Evolutionary conservation across 2,888 invertebrate species (phyloP).

Genomic region (Ganaspis brasiliensis): DNA sequence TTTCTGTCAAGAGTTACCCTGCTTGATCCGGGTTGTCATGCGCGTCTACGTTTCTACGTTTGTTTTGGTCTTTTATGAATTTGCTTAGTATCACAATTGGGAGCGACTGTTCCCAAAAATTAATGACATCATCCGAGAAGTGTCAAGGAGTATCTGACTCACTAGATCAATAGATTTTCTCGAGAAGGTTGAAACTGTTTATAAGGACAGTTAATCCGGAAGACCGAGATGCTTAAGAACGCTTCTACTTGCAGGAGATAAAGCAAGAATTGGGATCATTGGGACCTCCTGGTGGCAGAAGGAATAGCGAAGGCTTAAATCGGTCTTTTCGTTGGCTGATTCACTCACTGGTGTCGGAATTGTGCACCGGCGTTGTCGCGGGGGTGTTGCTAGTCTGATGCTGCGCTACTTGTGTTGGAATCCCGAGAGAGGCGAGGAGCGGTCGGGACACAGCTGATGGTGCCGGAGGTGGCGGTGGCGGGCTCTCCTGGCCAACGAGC

Average conservation of each 20-base stretch:
- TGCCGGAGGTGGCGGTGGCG: constrained; percentile 82
- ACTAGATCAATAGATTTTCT: neutral
- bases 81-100: constrained; percentile 37
- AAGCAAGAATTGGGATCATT: constrained; percentile 4
- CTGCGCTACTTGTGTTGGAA: constrained; percentile 71
- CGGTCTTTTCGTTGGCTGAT: constrained; percentile 47
- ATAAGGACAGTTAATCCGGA: neutral
- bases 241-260: neutral
- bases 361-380: constrained; percentile 72
- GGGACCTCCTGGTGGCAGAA: neutral
- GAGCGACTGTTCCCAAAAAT: neutral
- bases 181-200: neutral
- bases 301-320: constrained; percentile 16
- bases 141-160: no score
- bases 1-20: constrained; percentile 69
- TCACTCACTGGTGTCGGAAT: constrained; percentile 79
- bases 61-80: constrained; percentile 37
- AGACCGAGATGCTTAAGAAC: neutral
- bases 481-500: constrained; percentile 82
- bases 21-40: constrained; percentile 74
- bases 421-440: constrained; percentile 76
- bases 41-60: constrained; percentile 47
- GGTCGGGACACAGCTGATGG: constrained; percentile 77
- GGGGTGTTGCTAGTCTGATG: constrained; percentile 55
- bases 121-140: neutral